Evolutionary conservation across 2,113 vertebrate species (phyloP).

Genomic region (Centropus bengalensis): DNA sequence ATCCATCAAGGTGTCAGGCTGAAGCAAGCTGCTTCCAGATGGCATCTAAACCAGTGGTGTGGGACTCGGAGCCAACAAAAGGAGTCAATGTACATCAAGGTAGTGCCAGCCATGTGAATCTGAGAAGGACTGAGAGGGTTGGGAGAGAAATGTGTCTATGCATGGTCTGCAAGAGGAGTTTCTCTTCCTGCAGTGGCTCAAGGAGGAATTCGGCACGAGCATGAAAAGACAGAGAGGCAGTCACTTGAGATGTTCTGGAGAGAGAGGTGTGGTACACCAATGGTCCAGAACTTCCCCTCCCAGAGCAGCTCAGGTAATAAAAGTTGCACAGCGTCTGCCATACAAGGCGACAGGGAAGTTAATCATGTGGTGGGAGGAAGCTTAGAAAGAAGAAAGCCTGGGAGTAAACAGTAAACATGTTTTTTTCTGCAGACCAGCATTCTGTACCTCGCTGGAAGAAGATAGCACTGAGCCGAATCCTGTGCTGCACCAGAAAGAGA

Average conservation of each 20-base stretch:
- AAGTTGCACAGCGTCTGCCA: conserved; percentile 2
- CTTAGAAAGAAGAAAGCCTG: not conserved
- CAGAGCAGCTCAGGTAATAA: conserved; percentile 46
- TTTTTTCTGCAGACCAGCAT: not conserved
- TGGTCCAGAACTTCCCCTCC: not conserved
- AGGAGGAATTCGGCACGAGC: not conserved
- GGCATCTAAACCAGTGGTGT: not conserved
- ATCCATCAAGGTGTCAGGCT: conserved; percentile 38
- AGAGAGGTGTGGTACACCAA: not conserved
- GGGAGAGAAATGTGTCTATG: not conserved
- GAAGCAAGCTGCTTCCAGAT: conserved; percentile 14
- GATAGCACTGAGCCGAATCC: not conserved
- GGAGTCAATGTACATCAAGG: accelerated
- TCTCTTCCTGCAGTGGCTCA: not conserved
- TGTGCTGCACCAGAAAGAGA: not conserved
- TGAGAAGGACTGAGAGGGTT: not conserved
- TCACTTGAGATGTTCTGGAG: not conserved
- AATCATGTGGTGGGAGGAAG: not conserved
- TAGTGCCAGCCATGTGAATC: not conserved
- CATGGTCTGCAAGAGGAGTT: not conserved
- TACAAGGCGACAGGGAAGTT: not conserved
- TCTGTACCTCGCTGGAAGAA: not conserved
- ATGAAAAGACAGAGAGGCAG: not conserved
- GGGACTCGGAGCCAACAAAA: not conserved
- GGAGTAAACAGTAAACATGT: not conserved